Evolutionary conservation across 2,113 vertebrate species (phyloP).

Genomic region (Neogobius melanostomus): DNA sequence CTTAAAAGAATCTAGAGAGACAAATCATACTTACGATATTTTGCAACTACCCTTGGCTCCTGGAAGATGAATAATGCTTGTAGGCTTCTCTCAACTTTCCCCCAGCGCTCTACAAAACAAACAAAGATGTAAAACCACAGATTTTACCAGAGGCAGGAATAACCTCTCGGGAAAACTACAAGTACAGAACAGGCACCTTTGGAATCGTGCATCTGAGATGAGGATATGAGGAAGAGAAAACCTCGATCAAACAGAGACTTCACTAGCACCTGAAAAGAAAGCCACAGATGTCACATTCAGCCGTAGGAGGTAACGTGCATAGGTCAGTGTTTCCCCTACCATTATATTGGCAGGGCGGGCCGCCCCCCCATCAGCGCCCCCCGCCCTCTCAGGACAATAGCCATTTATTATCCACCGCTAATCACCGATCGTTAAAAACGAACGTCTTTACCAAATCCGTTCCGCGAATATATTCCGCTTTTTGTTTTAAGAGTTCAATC

Average conservation of each 20-base stretch:
- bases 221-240: slow-evolving; percentile 90
- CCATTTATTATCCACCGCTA: too few species aligned
- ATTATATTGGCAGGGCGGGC: too few species aligned
- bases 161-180: slow-evolving; percentile 18
- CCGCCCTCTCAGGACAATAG: too few species aligned
- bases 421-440: too few species aligned
- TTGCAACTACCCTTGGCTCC: slow-evolving; percentile 79
- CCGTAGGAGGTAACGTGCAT: too few species aligned
- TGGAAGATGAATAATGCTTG: slow-evolving; percentile 93
- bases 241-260: slow-evolving; percentile 89
- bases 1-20: background rate
- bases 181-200: slow-evolving; percentile 77
- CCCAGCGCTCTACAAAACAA: slow-evolving; percentile 80
- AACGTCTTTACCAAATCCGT: too few species aligned
- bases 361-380: too few species aligned
- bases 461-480: too few species aligned
- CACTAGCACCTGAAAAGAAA: slow-evolving; percentile 84
- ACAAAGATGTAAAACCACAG: slow-evolving; percentile 27
- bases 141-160: slow-evolving; percentile 28
- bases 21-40: slow-evolving; percentile 72
- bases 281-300: slow-evolving; percentile 24
- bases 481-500: too few species aligned
- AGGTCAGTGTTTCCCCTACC: too few species aligned
- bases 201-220: slow-evolving; percentile 85
- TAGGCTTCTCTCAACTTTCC: slow-evolving; percentile 76